These are phyloP conservation scores for Trematomus bernacchii DNA, from an alignment of 2,797 vertebrate genomes.

Conservation along the genomic window DNA sequence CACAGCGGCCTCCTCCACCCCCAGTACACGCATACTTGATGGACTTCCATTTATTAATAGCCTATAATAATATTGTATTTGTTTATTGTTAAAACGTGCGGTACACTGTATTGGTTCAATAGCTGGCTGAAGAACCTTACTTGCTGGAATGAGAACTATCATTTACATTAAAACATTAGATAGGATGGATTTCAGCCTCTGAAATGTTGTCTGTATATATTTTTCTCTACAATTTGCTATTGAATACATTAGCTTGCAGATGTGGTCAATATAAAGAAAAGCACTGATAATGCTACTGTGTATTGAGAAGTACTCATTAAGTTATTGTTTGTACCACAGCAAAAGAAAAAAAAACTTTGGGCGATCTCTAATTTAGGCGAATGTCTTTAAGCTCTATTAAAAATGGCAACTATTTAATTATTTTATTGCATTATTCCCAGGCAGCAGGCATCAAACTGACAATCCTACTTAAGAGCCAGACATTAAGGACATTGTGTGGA, in stretches of 20 bases:
- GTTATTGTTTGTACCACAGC: constrained; percentile 68
- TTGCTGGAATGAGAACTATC: constrained; percentile 69
- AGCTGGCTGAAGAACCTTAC: constrained; percentile 71
- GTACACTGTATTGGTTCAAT: constrained; percentile 69
- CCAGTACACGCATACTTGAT: constrained; percentile 53
- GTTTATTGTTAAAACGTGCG: constrained; percentile 75
- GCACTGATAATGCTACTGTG: constrained; percentile 57
- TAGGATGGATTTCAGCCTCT: constrained; percentile 49
- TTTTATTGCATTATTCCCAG: constrained; percentile 58
- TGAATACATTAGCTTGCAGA: constrained; percentile 68
- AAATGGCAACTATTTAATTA: constrained; percentile 24
- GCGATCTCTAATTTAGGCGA: constrained; percentile 49
- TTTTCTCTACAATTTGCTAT: constrained; percentile 69
- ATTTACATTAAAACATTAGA: constrained; percentile 63
- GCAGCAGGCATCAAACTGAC: constrained; percentile 66
- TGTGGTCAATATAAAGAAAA: constrained; percentile 67
- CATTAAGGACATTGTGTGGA: constrained; percentile 35
- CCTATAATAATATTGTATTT: constrained; percentile 73
- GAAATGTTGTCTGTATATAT: constrained; percentile 66
- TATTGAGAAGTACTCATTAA: constrained; percentile 61
- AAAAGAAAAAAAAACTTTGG: constrained; percentile 35
- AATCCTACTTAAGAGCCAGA: constrained; percentile 67
- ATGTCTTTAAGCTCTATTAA: constrained; percentile 46
- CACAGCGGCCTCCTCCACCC: constrained; percentile 58
- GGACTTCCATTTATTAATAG: constrained; percentile 74